Evolutionary conservation across 2,113 vertebrate genomes (phyloP).

Genomic region (Columba janthina): DNA sequence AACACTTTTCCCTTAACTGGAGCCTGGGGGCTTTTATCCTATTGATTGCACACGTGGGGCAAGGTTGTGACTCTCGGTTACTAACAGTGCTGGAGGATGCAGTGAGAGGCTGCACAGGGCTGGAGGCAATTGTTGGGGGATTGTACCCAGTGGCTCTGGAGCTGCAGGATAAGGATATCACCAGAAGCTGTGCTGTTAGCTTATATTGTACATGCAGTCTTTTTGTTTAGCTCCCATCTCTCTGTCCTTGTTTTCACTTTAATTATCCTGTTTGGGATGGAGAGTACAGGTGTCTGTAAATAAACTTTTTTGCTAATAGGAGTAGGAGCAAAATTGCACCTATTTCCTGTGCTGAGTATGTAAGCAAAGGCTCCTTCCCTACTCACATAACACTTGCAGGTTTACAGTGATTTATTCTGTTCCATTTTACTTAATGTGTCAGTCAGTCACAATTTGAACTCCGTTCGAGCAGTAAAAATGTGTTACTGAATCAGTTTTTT

Average conservation of each 20-base stretch:
- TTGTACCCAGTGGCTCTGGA: not conserved
- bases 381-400: not conserved
- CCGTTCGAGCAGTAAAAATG: not conserved
- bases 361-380: not conserved
- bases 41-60: rapidly evolving
- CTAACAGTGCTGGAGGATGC: not conserved
- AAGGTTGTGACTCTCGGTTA: not conserved
- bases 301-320: not conserved
- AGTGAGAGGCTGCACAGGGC: not conserved
- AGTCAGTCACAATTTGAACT: not conserved
- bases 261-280: not conserved
- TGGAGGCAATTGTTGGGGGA: not conserved
- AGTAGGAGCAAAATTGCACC: not conserved
- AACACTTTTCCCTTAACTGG: not conserved
- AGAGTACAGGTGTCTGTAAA: not conserved
- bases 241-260: not conserved
- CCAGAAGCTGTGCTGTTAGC: not conserved
- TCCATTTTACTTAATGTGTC: not conserved
- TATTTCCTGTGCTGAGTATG: not conserved
- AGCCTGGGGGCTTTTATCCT: rapidly evolving
- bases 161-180: not conserved
- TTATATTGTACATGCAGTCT: not conserved
- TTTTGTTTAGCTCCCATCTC: not conserved
- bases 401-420: not conserved
- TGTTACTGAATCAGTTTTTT: not conserved